Evolutionary conservation across 2,888 invertebrate genomes (phyloP).

Genomic region (Lucinisca nassula): DNA sequence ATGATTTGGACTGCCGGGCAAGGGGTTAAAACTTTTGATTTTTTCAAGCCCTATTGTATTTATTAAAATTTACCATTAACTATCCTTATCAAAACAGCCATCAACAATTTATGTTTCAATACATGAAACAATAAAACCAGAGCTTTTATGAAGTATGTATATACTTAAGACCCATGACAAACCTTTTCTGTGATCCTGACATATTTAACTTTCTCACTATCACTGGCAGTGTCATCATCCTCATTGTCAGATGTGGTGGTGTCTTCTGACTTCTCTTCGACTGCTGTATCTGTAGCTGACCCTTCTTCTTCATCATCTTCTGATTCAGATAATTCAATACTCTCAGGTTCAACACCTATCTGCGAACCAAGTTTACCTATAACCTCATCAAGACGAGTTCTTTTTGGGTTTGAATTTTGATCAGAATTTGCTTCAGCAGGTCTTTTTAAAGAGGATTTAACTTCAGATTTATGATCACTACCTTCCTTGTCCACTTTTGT

Average conservation of each 20-base stretch:
- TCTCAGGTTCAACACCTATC: constrained; percentile 71
- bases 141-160: too few species aligned
- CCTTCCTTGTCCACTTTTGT: not conserved
- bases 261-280: constrained; percentile 62
- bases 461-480: constrained; percentile 22
- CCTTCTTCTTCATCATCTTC: constrained; percentile 73
- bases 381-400: constrained; percentile 73
- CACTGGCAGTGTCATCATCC: not conserved
- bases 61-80: too few species aligned
- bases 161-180: too few species aligned
- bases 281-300: constrained; percentile 57
- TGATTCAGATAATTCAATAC: constrained; percentile 70
- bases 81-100: too few species aligned
- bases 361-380: constrained; percentile 75
- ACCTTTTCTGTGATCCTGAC: constrained; percentile 67
- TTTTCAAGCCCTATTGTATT: too few species aligned
- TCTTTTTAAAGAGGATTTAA: constrained; percentile 51
- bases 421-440: constrained; percentile 52
- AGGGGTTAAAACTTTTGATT: too few species aligned
- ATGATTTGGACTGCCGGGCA: too few species aligned
- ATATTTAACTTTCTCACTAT: constrained; percentile 35
- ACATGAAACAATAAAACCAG: too few species aligned
- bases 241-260: not conserved
- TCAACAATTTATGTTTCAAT: too few species aligned
- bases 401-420: constrained; percentile 63